A percentile compares a stretch with the other conserved stretches of the same genome.
phyloP scores from a whole-genome alignment of 2,888 invertebrate genomes.

The Axea sp. region DNA sequence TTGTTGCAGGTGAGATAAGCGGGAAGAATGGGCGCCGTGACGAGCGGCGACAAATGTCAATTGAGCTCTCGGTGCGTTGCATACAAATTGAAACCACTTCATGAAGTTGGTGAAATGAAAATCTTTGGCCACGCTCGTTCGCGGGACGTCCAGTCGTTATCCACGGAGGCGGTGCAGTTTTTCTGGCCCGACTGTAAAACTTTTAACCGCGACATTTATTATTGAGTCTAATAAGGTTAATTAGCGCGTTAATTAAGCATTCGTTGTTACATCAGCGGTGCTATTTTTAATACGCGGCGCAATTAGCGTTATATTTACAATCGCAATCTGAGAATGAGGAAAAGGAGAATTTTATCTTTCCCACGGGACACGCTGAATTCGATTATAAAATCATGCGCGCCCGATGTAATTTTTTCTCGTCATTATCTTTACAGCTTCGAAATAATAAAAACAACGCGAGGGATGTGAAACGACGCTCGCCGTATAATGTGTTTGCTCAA shows the following conservation, averaged over 20 bases:
- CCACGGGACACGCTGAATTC: constrained; percentile 21
- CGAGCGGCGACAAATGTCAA: too few species aligned
- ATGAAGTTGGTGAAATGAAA: too few species aligned
- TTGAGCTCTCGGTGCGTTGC: too few species aligned
- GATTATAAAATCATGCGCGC: constrained; percentile 26
- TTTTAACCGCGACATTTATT: constrained; percentile 34
- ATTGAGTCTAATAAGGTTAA: constrained; percentile 41
- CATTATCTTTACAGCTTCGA: constrained; percentile 33
- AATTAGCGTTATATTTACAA: too few species aligned
- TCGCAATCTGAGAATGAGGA: too few species aligned
- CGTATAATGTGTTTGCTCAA: constrained; percentile 50
- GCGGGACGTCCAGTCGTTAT: too few species aligned
- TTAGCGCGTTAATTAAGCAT: constrained; percentile 33
- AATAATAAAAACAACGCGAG: constrained; percentile 21
- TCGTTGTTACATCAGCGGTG: constrained; percentile 24
- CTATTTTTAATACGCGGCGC: too few species aligned
- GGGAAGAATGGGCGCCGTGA: not conserved
- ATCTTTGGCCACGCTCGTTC: too few species aligned
- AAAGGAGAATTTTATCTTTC: constrained; percentile 18
- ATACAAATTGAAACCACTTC: too few species aligned
- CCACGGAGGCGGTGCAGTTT: constrained; percentile 1
- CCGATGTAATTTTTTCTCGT: constrained; percentile 14
- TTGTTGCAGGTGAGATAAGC: constrained; percentile 39
- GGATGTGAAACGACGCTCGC: constrained; percentile 4
- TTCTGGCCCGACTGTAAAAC: constrained; percentile 3